Evolutionary conservation across 1,140 invertebrate genomes (phyloP), one percentile per base, ranked within the genome.

Genomic region (Trichonephila clavipes): DNA sequence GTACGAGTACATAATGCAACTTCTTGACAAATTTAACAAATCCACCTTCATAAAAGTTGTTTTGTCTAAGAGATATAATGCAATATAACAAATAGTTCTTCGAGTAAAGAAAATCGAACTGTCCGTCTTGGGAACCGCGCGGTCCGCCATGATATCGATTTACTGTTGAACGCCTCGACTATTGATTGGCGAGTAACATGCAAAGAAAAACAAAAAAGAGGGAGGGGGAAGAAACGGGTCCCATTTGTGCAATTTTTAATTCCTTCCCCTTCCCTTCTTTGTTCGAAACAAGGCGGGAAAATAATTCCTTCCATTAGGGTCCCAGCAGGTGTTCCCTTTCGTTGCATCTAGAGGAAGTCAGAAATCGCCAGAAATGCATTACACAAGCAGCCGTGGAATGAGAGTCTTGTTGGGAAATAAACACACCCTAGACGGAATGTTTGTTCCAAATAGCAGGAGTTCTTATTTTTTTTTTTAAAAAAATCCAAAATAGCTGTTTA

Each of bases 301-400:
- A 28, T 93, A 28, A 58, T 64, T 87, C 28, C 72, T 82, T 90
- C 62, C 72, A 72, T 83, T 83, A 85, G 28, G 24, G 19, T n/a
- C 40, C 3, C 40, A 77, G 72, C 34, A 77, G 72, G 72, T 77
- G 72, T 18, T 34, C 72, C 12, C 34, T 34, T 77, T 77, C 72
- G 18, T 77, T 77, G 72, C 72, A 34, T 34, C 40, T 77, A 28
- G 72, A 3, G 18, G 28, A 77, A 77, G 72, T 77, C 72, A 77
- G 72, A 64, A 64, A 64, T 77, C 16, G 72, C 28, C 72, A 18
- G 2, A 77, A 77, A 77, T 34, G 28, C 72, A 77, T 34, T 34
- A 40, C 3, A 77, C 28, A 77, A 28, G n/a, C 18, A 19, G 19
- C 72, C 77, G 40, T 28, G 40, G n/a, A 83, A 40, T 21, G 81